Percentiles rank a stretch among this genome's conserved stretches.
Evolutionary conservation across 1,140 invertebrate genomes (phyloP).

Genomic region (Dolichoris vasculosae): DNA sequence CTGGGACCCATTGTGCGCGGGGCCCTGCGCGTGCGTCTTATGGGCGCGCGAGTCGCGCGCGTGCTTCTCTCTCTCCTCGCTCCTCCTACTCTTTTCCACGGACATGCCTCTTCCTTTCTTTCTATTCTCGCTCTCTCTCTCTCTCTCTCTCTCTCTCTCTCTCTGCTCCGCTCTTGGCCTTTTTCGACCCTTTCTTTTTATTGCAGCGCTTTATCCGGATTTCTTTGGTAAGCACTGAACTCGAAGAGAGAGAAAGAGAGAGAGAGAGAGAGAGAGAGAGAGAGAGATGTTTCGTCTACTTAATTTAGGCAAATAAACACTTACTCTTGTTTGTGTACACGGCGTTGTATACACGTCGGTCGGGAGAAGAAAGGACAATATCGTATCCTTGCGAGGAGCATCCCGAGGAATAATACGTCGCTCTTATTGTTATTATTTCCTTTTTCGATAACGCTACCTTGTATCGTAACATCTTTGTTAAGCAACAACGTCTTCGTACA

Average conservation of each 20-base stretch:
- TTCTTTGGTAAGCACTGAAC: neutral
- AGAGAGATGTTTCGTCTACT: conserved; percentile 42
- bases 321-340: neutral
- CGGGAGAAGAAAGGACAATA: too few species aligned
- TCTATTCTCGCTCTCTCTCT: conserved; percentile 4
- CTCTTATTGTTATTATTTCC: neutral
- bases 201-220: conserved; percentile 28
- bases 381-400: neutral
- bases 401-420: neutral
- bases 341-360: neutral
- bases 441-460: neutral
- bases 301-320: conserved; percentile 46
- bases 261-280: conserved; percentile 57
- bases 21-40: neutral
- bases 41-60: conserved; percentile 43
- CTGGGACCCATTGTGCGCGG: conserved; percentile 21
- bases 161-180: neutral
- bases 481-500: neutral
- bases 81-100: conserved; percentile 40
- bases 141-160: neutral
- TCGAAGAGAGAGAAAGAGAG: neutral
- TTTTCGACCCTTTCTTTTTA: conserved; percentile 44
- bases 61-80: conserved; percentile 12
- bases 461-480: conserved; percentile 10
- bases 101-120: conserved; percentile 17